Evolutionary conservation across 2,113 vertebrate species (phyloP).

Genomic region (Strix uralensis): DNA sequence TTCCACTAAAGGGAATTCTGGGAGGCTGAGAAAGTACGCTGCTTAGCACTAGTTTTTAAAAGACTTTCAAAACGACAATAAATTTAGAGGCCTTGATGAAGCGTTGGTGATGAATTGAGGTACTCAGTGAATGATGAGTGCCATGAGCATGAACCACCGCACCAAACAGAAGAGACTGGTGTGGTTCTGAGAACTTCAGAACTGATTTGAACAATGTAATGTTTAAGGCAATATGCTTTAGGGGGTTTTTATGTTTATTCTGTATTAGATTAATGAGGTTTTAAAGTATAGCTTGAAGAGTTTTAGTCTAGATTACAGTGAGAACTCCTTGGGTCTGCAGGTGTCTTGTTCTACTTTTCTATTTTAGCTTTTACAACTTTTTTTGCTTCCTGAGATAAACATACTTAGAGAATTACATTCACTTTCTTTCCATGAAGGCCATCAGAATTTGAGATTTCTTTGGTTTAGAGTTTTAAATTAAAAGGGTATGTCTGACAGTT

Average conservation of each 20-base stretch:
- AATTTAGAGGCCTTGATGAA: neutral
- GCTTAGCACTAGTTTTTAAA: neutral
- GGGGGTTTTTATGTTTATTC: neutral
- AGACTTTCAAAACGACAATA: neutral
- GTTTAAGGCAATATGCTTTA: neutral
- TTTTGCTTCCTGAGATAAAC: neutral
- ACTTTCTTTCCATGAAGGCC: neutral
- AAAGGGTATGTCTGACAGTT: neutral
- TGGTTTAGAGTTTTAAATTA: neutral
- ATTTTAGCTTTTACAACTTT: neutral
- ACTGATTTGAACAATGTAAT: neutral
- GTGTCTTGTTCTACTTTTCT: neutral
- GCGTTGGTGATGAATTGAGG: neutral
- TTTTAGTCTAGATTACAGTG: neutral
- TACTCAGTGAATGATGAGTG: accelerated
- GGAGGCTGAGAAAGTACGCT: neutral
- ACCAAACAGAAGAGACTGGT: neutral
- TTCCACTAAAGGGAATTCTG: neutral
- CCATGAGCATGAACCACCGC: accelerated
- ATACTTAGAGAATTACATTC: neutral
- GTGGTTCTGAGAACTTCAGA: neutral
- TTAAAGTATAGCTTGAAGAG: neutral
- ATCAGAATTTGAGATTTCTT: neutral
- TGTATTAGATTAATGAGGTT: neutral
- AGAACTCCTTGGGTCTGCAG: neutral